Evolutionary conservation across 2,888 invertebrate genomes (phyloP).

Genomic region (Perizoma affinitatum): DNA sequence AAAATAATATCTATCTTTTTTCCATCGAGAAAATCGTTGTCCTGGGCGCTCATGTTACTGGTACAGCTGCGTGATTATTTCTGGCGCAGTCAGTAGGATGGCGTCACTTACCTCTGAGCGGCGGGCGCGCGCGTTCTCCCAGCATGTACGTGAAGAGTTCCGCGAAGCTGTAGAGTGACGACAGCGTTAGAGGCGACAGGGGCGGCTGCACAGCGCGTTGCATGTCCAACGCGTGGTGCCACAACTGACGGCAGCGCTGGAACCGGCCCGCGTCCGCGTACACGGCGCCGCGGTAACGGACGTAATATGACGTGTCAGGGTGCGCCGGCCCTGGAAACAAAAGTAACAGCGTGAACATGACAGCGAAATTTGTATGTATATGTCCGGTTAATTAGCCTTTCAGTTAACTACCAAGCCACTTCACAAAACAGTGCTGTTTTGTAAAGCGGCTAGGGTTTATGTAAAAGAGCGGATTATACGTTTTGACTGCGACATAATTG

Average conservation of each 20-base stretch:
- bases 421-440: too few species aligned
- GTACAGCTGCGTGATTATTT: background rate
- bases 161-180: constrained; percentile 96
- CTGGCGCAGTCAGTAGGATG: background rate
- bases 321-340: constrained; percentile 89
- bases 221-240: constrained; percentile 99
- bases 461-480: too few species aligned
- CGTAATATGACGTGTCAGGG: constrained; percentile 98
- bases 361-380: too few species aligned
- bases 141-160: constrained; percentile 98
- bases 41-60: too few species aligned
- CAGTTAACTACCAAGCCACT: too few species aligned
- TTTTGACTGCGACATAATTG: too few species aligned
- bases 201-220: constrained; percentile 97
- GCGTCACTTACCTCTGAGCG: constrained; percentile 76
- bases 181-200: constrained; percentile 97
- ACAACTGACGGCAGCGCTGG: constrained; percentile 94
- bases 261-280: constrained; percentile 98
- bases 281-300: constrained; percentile 95
- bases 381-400: too few species aligned
- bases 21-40: too few species aligned
- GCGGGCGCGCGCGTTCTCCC: constrained; percentile 90
- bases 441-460: too few species aligned
- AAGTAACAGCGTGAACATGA: too few species aligned
- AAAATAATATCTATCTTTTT: too few species aligned